Conservation (phyloP, 1,140 invertebrate genomes). For the Brachionus angularis region DNA sequence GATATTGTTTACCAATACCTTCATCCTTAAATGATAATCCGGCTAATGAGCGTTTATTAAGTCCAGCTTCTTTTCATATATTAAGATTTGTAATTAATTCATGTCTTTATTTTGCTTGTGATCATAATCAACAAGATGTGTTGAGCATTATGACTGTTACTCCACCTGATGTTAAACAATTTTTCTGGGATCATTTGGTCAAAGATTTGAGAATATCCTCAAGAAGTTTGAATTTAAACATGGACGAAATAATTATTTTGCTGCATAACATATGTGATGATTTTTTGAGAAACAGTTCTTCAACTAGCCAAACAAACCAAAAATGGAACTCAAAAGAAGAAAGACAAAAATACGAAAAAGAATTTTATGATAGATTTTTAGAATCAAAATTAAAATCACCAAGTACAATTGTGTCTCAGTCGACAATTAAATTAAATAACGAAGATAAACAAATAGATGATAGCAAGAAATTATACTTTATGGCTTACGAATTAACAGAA, state of each 20-base stretch:
- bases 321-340: background rate
- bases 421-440: background rate
- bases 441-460: conserved; percentile 21
- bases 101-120: background rate
- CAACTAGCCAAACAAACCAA: background rate
- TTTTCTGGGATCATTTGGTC: conserved; percentile 41
- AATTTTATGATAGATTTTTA: conserved; percentile 29
- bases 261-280: conserved; percentile 37
- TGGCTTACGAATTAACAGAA: conserved; percentile 20
- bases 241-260: conserved; percentile 37
- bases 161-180: conserved; percentile 11
- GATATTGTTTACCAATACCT: conserved; percentile 41
- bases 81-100: conserved; percentile 18
- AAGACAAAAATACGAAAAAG: background rate
- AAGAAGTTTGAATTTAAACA: conserved; percentile 25
- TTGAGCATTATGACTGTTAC: conserved; percentile 32
- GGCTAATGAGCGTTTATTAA: conserved; percentile 12
- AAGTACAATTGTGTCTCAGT: background rate
- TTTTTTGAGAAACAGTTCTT: background rate
- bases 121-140: background rate
- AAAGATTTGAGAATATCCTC: conserved; percentile 40
- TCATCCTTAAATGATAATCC: background rate
- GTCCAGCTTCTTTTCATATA: background rate
- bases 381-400: background rate
- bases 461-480: conserved; percentile 33